Evolutionary conservation across 2,797 vertebrate species (phyloP).

Genomic region (Xyrichtys novacula): DNA sequence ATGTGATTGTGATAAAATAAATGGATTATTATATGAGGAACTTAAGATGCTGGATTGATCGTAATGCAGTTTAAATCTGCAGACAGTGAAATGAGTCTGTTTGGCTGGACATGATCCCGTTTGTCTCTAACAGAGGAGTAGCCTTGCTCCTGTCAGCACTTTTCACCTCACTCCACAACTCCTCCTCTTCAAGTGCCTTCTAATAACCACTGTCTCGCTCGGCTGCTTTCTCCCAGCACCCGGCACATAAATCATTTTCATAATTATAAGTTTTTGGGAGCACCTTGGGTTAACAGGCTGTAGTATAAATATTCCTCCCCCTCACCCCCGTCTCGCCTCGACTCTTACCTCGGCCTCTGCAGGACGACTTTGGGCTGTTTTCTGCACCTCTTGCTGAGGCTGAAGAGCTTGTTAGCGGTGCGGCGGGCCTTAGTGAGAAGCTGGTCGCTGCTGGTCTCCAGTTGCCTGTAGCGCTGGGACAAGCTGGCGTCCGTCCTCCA

Average conservation of each 20-base stretch:
- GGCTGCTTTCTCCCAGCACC: conserved; percentile 45
- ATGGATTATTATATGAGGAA: conserved; percentile 15
- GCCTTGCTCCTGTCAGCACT: conserved; percentile 72
- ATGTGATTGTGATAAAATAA: conserved; percentile 23
- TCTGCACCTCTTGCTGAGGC: conserved; percentile 94
- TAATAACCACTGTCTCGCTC: conserved; percentile 71
- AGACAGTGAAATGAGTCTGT: conserved; percentile 28
- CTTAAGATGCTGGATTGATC: conserved; percentile 30
- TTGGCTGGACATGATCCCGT: conserved; percentile 39
- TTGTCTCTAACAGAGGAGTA: conserved; percentile 52
- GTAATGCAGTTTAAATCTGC: conserved; percentile 30
- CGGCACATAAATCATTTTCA: conserved; percentile 74
- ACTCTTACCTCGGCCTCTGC: conserved; percentile 91
- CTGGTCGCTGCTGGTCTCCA: conserved; percentile 89
- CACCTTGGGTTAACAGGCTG: conserved; percentile 66
- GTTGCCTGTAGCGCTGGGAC: conserved; percentile 92
- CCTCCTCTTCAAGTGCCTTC: conserved; percentile 59
- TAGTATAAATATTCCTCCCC: conserved; percentile 48
- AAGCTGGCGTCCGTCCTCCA: conserved; percentile 93
- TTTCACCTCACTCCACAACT: conserved; percentile 62
- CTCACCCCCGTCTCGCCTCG: conserved; percentile 10
- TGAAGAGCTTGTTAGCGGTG: conserved; percentile 93
- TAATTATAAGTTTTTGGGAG: conserved; percentile 76
- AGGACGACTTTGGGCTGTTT: conserved; percentile 91
- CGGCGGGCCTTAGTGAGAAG: conserved; percentile 91